Conservation (phyloP, 1,140 invertebrate species). For the Diachasmimorpha longicaudata region DNA sequence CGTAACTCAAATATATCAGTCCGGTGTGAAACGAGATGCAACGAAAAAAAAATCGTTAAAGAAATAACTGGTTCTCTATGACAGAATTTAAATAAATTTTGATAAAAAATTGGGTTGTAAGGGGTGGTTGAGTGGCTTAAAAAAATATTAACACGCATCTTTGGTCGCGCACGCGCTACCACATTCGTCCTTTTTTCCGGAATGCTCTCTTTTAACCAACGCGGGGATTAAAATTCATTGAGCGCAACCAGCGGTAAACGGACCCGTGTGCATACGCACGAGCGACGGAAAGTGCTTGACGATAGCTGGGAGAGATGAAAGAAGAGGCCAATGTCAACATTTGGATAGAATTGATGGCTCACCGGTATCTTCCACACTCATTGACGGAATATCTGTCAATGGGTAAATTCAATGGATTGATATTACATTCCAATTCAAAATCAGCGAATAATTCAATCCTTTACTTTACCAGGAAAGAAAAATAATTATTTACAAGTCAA, state of each 20-base stretch:
- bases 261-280: constrained; percentile 14
- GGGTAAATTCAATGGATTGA: too few species aligned
- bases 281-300: constrained; percentile 3
- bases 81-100: too few species aligned
- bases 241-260: constrained; percentile 38
- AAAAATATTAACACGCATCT: constrained; percentile 44
- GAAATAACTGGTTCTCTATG: too few species aligned
- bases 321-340: background rate
- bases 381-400: too few species aligned
- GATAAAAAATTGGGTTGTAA: too few species aligned
- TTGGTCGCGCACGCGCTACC: background rate
- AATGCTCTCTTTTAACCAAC: constrained; percentile 30
- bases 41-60: background rate
- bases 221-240: constrained; percentile 52
- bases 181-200: constrained; percentile 16
- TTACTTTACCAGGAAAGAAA: too few species aligned
- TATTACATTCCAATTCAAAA: too few species aligned
- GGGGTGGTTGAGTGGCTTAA: too few species aligned
- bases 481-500: too few species aligned
- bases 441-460: too few species aligned
- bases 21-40: background rate
- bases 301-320: constrained; percentile 11
- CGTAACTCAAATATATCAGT: background rate
- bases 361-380: too few species aligned
- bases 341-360: too few species aligned